phyloP scores from a whole-genome alignment of 2,888 invertebrate species.

The Anagyrus pseudococci region DNA sequence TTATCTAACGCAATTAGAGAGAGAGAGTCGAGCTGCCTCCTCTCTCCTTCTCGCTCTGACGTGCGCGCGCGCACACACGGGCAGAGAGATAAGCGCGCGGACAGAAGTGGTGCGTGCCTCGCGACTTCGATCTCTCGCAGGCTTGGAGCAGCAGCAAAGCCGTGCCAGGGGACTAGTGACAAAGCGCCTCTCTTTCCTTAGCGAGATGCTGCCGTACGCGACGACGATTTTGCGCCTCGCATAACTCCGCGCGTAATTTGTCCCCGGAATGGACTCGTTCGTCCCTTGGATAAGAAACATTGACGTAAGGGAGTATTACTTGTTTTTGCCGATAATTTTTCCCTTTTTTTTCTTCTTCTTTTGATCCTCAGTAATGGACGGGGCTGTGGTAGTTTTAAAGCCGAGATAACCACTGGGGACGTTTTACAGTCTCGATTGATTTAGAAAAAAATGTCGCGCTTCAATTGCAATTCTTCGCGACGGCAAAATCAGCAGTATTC shows the following conservation, averaged over 20 bases:
- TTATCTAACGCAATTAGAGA: conserved; percentile 62
- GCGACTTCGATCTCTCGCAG: too few species aligned
- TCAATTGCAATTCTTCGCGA: too few species aligned
- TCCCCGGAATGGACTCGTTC: conserved; percentile 33
- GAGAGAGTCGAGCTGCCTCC: conserved; percentile 40
- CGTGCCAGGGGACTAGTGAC: conserved; percentile 23
- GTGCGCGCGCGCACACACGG: not conserved
- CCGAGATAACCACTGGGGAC: not conserved
- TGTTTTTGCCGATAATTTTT: not conserved
- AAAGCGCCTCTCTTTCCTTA: conserved; percentile 30
- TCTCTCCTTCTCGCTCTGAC: conserved; percentile 39
- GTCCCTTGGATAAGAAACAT: conserved; percentile 38
- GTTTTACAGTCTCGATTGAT: too few species aligned
- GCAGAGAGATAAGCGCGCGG: conserved; percentile 7
- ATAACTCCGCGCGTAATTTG: conserved; percentile 41
- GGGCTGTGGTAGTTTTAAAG: not conserved
- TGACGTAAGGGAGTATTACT: conserved; percentile 12
- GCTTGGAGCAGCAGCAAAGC: conserved; percentile 40
- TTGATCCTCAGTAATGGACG: conserved; percentile 3
- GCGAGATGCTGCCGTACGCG: conserved; percentile 14
- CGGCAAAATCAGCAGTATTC: too few species aligned
- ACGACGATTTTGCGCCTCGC: not conserved
- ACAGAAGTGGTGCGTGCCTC: conserved; percentile 40
- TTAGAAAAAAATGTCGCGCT: too few species aligned
- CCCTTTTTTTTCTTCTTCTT: not conserved